A percentile compares a stretch with the other conserved stretches of the same genome.
These are phyloP conservation scores for Agrotis segetum DNA, from an alignment of 2,888 invertebrate genomes.

Conservation along the genomic window DNA sequence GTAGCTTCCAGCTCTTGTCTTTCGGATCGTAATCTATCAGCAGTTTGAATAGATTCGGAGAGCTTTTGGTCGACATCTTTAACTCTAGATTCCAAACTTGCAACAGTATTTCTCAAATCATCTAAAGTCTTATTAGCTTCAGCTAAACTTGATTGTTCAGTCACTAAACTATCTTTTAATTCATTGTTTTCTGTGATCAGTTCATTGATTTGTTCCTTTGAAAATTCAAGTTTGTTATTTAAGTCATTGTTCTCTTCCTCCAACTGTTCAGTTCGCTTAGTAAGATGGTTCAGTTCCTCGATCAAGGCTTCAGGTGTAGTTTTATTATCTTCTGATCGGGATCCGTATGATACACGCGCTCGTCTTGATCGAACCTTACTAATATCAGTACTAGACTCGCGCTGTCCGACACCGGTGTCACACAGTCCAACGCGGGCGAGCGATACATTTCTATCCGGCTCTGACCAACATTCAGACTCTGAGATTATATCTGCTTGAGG, in stretches of 20 bases:
- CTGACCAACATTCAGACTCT: conserved; percentile 97
- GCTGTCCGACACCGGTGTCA: conserved; percentile 77
- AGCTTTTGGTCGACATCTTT: conserved; percentile 80
- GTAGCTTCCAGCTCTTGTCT: conserved; percentile 83
- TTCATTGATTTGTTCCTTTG: conserved; percentile 79
- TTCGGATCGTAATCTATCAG: conserved; percentile 80
- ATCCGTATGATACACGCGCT: conserved; percentile 84
- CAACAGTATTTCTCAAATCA: conserved; percentile 71
- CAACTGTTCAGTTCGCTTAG: conserved; percentile 76
- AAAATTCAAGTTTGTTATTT: conserved; percentile 83
- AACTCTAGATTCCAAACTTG: conserved; percentile 74
- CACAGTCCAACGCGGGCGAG: conserved; percentile 94
- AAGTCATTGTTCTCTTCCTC: conserved; percentile 83
- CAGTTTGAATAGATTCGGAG: conserved; percentile 73
- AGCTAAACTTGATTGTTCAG: conserved; percentile 71
- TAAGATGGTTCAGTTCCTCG: conserved; percentile 88
- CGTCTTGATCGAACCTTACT: conserved; percentile 82
- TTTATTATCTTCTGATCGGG: conserved; percentile 85
- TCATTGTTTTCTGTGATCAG: conserved; percentile 76
- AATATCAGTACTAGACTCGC: conserved; percentile 79
- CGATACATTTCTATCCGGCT: conserved; percentile 96
- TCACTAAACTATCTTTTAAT: conserved; percentile 72
- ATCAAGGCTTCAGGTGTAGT: conserved; percentile 90
- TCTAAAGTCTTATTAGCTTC: conserved; percentile 78
- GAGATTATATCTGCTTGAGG: conserved; percentile 84